Evolutionary conservation across 2,797 vertebrate genomes (phyloP).

Genomic region (Enteromius viviparus): DNA sequence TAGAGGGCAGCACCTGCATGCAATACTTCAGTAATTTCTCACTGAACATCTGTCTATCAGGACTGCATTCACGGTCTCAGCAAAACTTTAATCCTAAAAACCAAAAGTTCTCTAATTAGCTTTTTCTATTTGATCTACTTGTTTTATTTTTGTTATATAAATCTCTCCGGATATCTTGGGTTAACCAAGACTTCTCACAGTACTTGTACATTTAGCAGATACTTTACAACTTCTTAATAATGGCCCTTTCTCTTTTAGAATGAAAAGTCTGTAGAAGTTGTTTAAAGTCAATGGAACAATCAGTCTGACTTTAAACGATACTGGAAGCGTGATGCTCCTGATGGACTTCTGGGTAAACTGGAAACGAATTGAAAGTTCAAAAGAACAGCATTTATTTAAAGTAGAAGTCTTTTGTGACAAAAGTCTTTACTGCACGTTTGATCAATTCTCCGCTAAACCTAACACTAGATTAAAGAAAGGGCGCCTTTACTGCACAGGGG

Average conservation of each 20-base stretch:
- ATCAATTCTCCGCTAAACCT: not conserved
- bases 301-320: not conserved
- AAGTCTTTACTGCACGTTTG: not conserved
- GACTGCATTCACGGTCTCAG: not conserved
- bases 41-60: not conserved
- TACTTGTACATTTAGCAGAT: too few species aligned
- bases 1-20: slow-evolving; percentile 43
- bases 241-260: not conserved
- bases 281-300: not conserved
- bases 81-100: too few species aligned
- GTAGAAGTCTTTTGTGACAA: not conserved
- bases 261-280: too few species aligned
- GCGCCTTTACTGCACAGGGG: too few species aligned
- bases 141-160: too few species aligned
- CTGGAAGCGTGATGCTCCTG: not conserved
- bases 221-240: too few species aligned
- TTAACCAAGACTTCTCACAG: too few species aligned
- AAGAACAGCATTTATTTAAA: too few species aligned
- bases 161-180: too few species aligned
- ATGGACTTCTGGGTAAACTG: too few species aligned
- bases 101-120: not conserved
- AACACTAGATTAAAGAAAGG: not conserved
- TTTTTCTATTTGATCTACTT: too few species aligned
- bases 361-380: too few species aligned
- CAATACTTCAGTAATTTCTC: not conserved